Conservation (phyloP, 2,888 invertebrate species). For the Villa cingulata region DNA sequence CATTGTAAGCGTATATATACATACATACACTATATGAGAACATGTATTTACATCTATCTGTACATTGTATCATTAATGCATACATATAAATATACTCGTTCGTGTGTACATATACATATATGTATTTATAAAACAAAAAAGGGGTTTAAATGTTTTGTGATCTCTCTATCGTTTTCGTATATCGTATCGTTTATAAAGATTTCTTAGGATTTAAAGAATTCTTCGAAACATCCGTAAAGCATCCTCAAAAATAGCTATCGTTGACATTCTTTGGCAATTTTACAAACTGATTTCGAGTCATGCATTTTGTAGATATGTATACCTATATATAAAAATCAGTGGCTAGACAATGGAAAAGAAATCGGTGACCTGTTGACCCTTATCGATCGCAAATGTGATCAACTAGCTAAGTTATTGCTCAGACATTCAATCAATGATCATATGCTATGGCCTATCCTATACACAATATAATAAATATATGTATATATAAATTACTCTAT, state of each 20-base stretch:
- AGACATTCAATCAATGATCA: not conserved
- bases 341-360: not conserved
- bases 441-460: not conserved
- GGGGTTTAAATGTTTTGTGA: not conserved
- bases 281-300: not conserved
- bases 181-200: not conserved
- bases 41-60: too few species aligned
- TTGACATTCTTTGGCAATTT: not conserved
- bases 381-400: not conserved
- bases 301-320: not conserved
- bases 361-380: slow-evolving; percentile 3
- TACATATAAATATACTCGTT: too few species aligned
- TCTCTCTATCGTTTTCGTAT: not conserved
- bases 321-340: not conserved
- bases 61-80: too few species aligned
- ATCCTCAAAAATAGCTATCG: not conserved
- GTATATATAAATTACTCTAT: too few species aligned
- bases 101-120: too few species aligned
- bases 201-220: not conserved
- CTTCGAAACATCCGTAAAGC: not conserved
- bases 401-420: not conserved
- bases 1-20: too few species aligned
- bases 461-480: too few species aligned
- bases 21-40: too few species aligned
- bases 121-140: too few species aligned